A percentile compares a stretch with the other conserved stretches of the same genome.
These are phyloP conservation scores for Diceros bicornis DNA, from an alignment of 2,797 vertebrate species.

Conservation along the genomic window DNA sequence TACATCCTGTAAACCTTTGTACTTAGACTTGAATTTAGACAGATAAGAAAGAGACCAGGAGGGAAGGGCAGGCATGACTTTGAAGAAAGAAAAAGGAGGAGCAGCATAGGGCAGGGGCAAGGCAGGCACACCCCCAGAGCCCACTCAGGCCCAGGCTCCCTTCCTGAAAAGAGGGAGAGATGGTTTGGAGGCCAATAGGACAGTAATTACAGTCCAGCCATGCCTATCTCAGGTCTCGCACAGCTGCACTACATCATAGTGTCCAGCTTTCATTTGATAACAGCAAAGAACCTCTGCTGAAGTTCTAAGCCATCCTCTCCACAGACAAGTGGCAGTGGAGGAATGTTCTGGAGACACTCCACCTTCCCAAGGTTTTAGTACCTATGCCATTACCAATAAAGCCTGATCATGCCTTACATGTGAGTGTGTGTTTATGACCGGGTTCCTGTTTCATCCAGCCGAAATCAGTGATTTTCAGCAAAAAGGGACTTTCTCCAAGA, in stretches of 20 bases:
- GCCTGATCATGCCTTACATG: neutral
- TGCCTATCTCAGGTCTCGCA: neutral
- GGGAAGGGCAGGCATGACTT: neutral
- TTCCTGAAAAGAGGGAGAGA: neutral
- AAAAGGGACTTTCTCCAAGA: neutral
- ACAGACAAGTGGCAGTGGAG: neutral
- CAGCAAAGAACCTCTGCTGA: neutral
- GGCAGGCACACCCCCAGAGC: neutral
- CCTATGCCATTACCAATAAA: neutral
- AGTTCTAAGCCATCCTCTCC: neutral
- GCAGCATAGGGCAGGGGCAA: neutral
- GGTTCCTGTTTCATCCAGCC: neutral
- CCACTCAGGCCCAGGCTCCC: neutral
- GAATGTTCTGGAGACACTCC: neutral
- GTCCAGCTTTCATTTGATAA: neutral
- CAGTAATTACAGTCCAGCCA: neutral
- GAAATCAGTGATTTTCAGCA: neutral
- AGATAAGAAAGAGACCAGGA: neutral
- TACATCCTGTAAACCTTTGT: neutral
- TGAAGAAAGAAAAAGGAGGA: conserved; percentile 4
- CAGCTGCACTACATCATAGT: neutral
- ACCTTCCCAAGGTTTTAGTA: neutral
- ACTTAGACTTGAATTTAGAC: neutral
- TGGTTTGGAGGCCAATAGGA: neutral
- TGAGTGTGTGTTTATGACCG: neutral